Evolutionary conservation across 2,113 vertebrate species (phyloP).

Genomic region (Budorcas taxicolor): DNA sequence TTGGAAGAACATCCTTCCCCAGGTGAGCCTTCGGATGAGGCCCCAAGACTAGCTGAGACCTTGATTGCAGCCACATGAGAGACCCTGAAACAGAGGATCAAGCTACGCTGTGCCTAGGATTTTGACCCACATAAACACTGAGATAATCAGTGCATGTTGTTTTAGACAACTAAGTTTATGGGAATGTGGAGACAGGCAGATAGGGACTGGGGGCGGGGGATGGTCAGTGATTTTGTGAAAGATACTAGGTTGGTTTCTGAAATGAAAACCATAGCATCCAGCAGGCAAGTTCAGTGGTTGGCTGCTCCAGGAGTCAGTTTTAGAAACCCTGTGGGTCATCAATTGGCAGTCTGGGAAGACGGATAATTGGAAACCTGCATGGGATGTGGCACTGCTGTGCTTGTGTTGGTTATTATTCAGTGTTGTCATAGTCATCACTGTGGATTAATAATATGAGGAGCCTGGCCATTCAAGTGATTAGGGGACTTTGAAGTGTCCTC

Average conservation of each 20-base stretch:
- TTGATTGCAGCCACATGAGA: background rate
- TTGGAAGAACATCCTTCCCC: background rate
- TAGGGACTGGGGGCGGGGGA: too few species aligned
- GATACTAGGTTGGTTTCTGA: background rate
- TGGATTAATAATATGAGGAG: background rate
- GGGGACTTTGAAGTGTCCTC: background rate
- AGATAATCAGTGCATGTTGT: background rate
- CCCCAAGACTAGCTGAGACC: background rate
- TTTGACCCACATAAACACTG: background rate
- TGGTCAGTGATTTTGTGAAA: background rate
- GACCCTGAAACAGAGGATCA: background rate
- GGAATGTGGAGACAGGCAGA: background rate
- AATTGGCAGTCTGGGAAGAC: background rate
- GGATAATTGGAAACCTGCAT: background rate
- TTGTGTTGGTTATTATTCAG: background rate
- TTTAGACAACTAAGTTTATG: background rate
- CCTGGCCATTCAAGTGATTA: background rate
- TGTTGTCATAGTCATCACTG: too few species aligned
- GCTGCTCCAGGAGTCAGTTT: background rate
- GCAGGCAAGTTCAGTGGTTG: background rate
- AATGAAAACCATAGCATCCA: background rate
- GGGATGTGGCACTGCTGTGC: background rate
- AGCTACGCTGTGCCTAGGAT: background rate
- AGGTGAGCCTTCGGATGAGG: background rate
- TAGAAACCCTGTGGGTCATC: background rate